Base-by-base conservation (phyloP, 2,797 vertebrate genomes). In the Columba guinea region DNA sequence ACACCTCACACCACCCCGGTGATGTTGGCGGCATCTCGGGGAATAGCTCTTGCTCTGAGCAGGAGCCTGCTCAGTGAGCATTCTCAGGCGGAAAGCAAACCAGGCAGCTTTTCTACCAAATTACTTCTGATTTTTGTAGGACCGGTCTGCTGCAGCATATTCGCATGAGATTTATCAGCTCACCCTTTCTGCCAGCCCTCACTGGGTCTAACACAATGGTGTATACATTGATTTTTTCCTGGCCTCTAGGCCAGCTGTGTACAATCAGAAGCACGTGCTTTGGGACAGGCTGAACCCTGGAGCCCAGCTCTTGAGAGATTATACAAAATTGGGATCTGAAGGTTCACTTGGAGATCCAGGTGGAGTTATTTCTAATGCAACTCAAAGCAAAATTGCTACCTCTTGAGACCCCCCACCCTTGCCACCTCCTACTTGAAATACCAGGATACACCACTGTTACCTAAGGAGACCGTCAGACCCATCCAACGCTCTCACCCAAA, bases 191-290 rank as follows among this genome's bases (percentile, higher is more conserved):
- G 59, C 63, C 84, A 88, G 90, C 84, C 71, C 85, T 87, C 46
- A 1, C 70, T 51, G 67, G 74, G 52, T 87, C 91, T 93, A 88
- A 67, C 56, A 56, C 59, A 78, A 53, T 9, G 1, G 4, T 20
- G 4, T 18, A 56, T 55, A 86, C 82, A 86, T 11, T 49, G 79
- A 88, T 88, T 96, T 96, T 96, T 93, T 76, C 65, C 92, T 62
- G 83, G 67, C 52, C 87, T 76, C 74, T 63, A 51, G 65, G 94
- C 91, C 28, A 84, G 52, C 67, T 91, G 73, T 84, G 73, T 76
- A 80, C 79, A 87, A 92, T 75, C 55, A 81, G 76, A 91, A 88
- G 55, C 64, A 81, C 26, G 79, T 62, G 58, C 51, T 78, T 67
- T 70, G 52, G 87, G 93, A 84, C 32, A 84, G 32, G 70, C 49